Percentiles rank a stretch among this genome's conserved stretches.
These are phyloP conservation scores for Chondrilla cf. caribensis DNA, from an alignment of 37 sponge, comb jelly and placozoan species.

Conservation along the genomic window DNA sequence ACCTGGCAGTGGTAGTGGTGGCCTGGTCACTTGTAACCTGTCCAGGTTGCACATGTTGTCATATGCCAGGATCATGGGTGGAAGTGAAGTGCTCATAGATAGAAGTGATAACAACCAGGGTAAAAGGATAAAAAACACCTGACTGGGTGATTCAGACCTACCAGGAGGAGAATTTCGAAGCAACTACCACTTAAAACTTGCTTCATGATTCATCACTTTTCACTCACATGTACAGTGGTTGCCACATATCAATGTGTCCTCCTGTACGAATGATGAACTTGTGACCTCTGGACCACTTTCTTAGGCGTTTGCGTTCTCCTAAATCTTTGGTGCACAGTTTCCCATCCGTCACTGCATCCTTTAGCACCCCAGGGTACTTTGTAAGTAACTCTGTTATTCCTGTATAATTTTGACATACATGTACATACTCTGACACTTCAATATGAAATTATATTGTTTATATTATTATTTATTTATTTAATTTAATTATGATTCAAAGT, in stretches of 20 bases:
- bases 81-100: background rate
- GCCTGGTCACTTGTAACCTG: background rate
- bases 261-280: background rate
- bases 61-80: constrained; percentile 30
- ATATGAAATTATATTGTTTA: too few relatives aligned
- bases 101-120: constrained; percentile 1
- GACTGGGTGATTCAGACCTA: constrained; percentile 45
- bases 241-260: constrained; percentile 29
- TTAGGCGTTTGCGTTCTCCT: background rate
- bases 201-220: too few relatives aligned
- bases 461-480: too few relatives aligned
- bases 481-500: too few relatives aligned
- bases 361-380: background rate
- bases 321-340: background rate
- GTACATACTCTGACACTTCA: too few relatives aligned
- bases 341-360: background rate
- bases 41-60: constrained; percentile 59
- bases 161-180: too few relatives aligned
- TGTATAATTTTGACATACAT: too few relatives aligned
- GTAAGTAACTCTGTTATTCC: too few relatives aligned
- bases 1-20: constrained; percentile 31
- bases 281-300: background rate
- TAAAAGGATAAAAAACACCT: constrained; percentile 35
- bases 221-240: constrained; percentile 37
- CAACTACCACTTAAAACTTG: too few relatives aligned